A percentile compares a stretch with the other conserved stretches of the same genome.
These are phyloP conservation scores for Cenopis cana DNA, from an alignment of 2,888 invertebrate species.

Conservation along the genomic window DNA sequence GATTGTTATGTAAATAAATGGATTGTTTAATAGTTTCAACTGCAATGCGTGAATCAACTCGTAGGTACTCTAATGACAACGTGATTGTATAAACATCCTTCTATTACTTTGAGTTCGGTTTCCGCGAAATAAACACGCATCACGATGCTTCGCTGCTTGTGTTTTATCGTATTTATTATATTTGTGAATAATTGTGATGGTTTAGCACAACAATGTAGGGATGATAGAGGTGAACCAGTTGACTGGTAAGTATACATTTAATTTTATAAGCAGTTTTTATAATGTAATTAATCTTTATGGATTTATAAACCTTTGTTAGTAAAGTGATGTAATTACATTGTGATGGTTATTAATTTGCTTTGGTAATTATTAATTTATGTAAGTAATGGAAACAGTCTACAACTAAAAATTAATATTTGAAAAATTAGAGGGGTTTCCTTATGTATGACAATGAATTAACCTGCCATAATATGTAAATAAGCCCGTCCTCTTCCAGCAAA, in stretches of 20 bases:
- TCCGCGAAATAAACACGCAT: slow-evolving; percentile 59
- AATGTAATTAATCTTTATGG: neutral
- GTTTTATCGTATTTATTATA: slow-evolving; percentile 57
- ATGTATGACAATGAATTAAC: no score
- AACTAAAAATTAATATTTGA: neutral
- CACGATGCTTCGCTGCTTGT: slow-evolving; percentile 55
- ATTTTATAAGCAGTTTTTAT: neutral
- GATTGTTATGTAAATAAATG: slow-evolving; percentile 67
- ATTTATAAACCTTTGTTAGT: neutral
- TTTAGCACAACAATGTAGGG: slow-evolving; percentile 79
- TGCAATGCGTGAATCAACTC: slow-evolving; percentile 54
- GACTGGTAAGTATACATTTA: slow-evolving; percentile 87
- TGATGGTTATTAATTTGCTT: no score
- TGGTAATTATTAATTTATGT: neutral
- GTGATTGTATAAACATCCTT: slow-evolving; percentile 63
- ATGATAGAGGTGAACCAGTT: slow-evolving; percentile 87
- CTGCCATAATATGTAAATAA: no score
- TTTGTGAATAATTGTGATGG: slow-evolving; percentile 59
- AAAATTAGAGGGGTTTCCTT: neutral
- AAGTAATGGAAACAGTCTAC: neutral
- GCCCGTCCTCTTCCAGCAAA: no score
- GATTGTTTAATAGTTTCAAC: slow-evolving; percentile 64
- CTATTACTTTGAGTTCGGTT: slow-evolving; percentile 60
- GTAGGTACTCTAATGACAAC: slow-evolving; percentile 56
- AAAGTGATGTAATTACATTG: neutral